phyloP scores from a whole-genome alignment of 2,113 vertebrate species.

The Tenebrosternarchus preto region DNA sequence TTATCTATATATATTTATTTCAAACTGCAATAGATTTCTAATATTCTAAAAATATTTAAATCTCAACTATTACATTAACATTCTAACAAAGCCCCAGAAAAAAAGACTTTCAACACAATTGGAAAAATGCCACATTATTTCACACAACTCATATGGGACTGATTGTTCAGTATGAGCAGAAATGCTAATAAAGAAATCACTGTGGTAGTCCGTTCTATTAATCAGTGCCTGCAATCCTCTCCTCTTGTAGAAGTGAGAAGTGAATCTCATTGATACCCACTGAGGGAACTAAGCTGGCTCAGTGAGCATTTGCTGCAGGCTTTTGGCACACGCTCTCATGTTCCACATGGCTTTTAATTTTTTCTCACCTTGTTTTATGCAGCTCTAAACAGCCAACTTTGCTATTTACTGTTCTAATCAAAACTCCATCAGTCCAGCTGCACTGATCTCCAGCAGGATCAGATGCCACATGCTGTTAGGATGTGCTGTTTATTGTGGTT shows the following conservation, averaged over 20 bases:
- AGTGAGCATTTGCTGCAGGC: no score
- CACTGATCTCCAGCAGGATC: background rate
- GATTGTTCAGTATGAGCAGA: no score
- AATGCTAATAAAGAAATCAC: background rate
- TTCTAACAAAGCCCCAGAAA: no score
- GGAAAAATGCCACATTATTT: no score
- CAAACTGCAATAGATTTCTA: no score
- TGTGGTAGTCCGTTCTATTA: background rate
- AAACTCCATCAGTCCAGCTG: conserved; percentile 9
- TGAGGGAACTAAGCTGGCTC: no score
- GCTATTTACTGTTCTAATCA: conserved; percentile 15
- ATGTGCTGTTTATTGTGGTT: background rate
- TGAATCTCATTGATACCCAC: no score
- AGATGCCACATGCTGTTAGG: background rate
- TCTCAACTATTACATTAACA: background rate
- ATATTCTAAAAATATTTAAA: background rate
- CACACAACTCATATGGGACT: no score
- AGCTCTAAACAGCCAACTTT: conserved; percentile 60
- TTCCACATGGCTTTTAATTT: conserved; percentile 1
- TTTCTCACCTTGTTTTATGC: conserved; percentile 58
- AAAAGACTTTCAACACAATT: no score
- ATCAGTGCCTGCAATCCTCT: conserved; percentile 44
- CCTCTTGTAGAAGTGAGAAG: conserved; percentile 49
- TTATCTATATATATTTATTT: no score
- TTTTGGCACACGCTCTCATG: no score